These are phyloP conservation scores for Ceyx melanurus DNA, from an alignment of 2,113 vertebrate genomes.

Conservation along the genomic window DNA sequence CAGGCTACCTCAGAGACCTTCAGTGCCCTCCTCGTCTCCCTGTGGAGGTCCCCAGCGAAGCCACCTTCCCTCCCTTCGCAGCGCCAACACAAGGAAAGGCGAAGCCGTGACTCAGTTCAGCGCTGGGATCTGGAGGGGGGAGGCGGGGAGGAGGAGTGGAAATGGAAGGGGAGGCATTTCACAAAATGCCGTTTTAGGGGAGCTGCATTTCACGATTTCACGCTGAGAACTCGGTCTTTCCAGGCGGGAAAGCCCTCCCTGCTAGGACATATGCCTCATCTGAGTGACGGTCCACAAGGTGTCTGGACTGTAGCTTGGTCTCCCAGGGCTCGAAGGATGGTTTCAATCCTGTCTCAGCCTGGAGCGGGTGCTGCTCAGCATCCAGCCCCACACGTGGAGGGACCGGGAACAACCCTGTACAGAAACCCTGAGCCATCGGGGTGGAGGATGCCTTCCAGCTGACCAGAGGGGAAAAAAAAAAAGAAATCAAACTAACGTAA, in stretches of 20 bases:
- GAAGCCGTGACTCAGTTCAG: neutral
- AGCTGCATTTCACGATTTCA: neutral
- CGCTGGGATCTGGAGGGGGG: neutral
- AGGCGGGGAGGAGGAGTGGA: no score
- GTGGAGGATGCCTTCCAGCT: neutral
- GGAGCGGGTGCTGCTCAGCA: neutral
- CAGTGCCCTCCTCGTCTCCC: slow-evolving; percentile 43
- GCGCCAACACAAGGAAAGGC: neutral
- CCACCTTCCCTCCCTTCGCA: slow-evolving; percentile 59
- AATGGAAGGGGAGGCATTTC: accelerated
- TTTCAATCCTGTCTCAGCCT: neutral
- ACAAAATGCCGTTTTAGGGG: neutral
- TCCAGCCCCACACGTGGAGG: neutral
- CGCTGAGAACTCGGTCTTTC: neutral
- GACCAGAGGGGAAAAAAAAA: neutral
- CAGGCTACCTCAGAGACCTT: slow-evolving; percentile 59
- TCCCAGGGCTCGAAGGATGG: neutral
- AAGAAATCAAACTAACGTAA: neutral
- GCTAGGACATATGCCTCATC: neutral
- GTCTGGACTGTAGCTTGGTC: neutral
- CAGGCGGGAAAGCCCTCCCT: neutral
- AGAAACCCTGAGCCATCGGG: accelerated
- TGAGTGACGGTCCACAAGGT: neutral
- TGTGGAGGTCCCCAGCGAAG: neutral
- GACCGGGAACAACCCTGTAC: accelerated